phyloP scores from a whole-genome alignment of 2,797 vertebrate species.

The Myoxocephalus aenaeus region DNA sequence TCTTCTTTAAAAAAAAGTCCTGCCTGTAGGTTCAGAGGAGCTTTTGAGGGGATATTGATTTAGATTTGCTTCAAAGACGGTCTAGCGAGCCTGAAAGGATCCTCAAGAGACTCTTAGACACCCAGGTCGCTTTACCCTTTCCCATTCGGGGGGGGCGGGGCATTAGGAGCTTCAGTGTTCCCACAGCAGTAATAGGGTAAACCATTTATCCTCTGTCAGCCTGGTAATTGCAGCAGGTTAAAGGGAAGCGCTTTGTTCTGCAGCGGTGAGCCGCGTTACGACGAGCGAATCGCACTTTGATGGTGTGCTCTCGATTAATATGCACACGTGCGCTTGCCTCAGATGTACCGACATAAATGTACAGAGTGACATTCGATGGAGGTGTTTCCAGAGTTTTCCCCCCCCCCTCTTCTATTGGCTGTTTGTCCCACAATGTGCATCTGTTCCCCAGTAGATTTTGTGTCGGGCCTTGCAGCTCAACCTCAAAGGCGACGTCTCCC shows the following conservation, averaged over 20 bases:
- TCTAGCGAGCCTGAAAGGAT: conserved; percentile 48
- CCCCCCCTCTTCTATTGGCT: neutral
- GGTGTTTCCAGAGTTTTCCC: neutral
- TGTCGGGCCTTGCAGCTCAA: conserved; percentile 19
- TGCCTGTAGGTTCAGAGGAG: conserved; percentile 22
- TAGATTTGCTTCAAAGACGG: conserved; percentile 49
- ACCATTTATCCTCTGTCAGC: conserved; percentile 56
- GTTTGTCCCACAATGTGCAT: neutral
- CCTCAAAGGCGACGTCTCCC: conserved; percentile 28
- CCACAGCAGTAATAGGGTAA: conserved; percentile 42
- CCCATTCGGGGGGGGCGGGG: conserved; percentile 26
- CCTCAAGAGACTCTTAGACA: conserved; percentile 52
- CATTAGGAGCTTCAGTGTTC: conserved; percentile 54
- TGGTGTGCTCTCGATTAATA: conserved; percentile 11
- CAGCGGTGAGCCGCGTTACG: conserved; percentile 20
- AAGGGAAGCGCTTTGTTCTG: conserved; percentile 32
- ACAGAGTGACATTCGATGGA: neutral
- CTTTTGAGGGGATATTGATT: conserved; percentile 54
- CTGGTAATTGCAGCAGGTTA: conserved; percentile 63
- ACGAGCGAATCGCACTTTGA: conserved; percentile 22
- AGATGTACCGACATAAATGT: neutral
- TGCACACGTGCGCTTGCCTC: conserved; percentile 8
- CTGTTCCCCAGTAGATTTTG: neutral
- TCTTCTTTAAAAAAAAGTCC: conserved; percentile 14
- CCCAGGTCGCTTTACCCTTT: conserved; percentile 50